Percentiles rank a stretch among this genome's conserved stretches.
Evolutionary conservation across 2,888 invertebrate genomes (phyloP).

Genomic region (Acleris emargana): DNA sequence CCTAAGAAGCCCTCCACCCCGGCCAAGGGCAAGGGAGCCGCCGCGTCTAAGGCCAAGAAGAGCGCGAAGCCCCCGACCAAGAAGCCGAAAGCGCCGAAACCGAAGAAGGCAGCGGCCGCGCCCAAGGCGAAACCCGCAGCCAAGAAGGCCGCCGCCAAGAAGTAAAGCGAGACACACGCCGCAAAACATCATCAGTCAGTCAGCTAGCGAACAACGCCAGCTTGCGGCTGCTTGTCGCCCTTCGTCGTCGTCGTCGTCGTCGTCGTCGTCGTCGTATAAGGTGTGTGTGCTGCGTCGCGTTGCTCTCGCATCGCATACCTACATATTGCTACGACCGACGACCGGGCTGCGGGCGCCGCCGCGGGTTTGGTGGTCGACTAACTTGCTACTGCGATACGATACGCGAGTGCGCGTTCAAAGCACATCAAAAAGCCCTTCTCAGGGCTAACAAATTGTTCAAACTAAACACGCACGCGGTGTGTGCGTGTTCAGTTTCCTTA

Average conservation of each 20-base stretch:
- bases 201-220: not conserved
- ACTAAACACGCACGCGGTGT: not conserved
- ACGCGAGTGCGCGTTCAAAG: conserved; percentile 20
- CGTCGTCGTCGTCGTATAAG: not conserved
- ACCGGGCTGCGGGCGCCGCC: not conserved
- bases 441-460: conserved; percentile 19
- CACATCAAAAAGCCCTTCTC: conserved; percentile 28
- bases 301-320: not conserved
- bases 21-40: conserved; percentile 46
- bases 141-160: conserved; percentile 40
- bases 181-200: too few relatives aligned
- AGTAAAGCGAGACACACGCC: conserved; percentile 5
- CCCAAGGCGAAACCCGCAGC: conserved; percentile 45
- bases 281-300: too few relatives aligned
- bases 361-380: not conserved
- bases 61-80: conserved; percentile 59
- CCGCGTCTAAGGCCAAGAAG: conserved; percentile 56
- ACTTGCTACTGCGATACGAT: conserved; percentile 1
- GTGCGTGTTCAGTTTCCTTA: conserved; percentile 3
- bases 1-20: conserved; percentile 36
- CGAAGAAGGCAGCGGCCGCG: conserved; percentile 53
- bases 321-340: not conserved
- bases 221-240: not conserved
- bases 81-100: conserved; percentile 65
- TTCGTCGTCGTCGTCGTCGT: too few relatives aligned